These are phyloP conservation scores for Psittacara wagleri DNA, from an alignment of 2,113 vertebrate species.

Conservation along the genomic window DNA sequence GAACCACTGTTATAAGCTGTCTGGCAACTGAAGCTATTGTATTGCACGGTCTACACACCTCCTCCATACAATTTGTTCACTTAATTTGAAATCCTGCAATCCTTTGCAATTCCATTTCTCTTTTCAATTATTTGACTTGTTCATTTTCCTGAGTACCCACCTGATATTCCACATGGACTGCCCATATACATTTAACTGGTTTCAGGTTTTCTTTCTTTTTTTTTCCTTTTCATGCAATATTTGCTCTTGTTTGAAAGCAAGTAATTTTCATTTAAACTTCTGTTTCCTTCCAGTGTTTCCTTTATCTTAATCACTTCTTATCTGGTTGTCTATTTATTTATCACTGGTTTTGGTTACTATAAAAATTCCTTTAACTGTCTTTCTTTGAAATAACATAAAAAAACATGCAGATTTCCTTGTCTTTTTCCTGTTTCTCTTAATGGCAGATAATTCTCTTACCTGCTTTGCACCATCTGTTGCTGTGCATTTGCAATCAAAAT, in stretches of 20 bases:
- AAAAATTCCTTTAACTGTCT: background rate
- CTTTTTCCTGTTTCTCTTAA: background rate
- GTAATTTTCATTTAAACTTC: background rate
- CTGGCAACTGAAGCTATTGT: background rate
- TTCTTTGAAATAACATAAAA: background rate
- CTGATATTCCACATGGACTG: background rate
- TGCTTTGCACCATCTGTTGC: conserved; percentile 4
- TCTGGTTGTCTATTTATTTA: background rate
- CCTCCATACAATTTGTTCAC: background rate
- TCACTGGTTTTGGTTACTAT: background rate
- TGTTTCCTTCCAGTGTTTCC: background rate
- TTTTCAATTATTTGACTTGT: conserved; percentile 13
- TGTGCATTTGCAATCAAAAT: background rate
- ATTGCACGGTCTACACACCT: background rate
- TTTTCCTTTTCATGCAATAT: background rate
- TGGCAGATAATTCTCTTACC: background rate
- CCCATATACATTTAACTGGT: background rate
- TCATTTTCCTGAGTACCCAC: background rate
- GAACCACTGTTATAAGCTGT: background rate
- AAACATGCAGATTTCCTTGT: background rate
- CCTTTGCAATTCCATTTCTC: conserved; percentile 21
- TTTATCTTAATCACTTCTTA: background rate
- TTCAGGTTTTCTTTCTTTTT: background rate
- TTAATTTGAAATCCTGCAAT: conserved; percentile 39
- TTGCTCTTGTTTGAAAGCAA: background rate